Conservation (phyloP, 53 echinoderm and acorn worm genomes). For the Astropecten irregularis region DNA sequence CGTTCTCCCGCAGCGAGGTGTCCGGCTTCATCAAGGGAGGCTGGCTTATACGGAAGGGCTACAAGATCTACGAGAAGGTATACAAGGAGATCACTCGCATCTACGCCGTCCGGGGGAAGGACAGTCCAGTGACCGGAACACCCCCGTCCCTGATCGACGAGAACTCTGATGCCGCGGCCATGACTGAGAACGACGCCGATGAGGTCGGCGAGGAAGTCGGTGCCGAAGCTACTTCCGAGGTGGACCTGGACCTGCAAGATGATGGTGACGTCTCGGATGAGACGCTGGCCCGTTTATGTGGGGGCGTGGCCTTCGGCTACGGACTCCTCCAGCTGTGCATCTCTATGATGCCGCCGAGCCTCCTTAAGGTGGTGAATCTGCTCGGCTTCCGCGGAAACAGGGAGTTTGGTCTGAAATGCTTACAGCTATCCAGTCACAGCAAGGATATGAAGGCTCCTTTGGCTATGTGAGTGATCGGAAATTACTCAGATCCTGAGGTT, state of each 20-base stretch:
- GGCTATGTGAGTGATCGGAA: conserved; percentile 95
- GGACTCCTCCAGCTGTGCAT: conserved; percentile 90
- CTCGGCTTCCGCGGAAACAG: conserved; percentile 92
- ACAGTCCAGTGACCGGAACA: conserved; percentile 60
- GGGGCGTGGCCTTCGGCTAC: conserved; percentile 89
- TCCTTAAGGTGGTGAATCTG: conserved; percentile 91
- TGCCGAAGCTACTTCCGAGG: conserved; percentile 4
- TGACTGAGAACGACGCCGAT: not conserved
- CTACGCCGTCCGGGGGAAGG: conserved; percentile 72
- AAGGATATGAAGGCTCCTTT: conserved; percentile 95
- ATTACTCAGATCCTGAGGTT: too few relatives aligned
- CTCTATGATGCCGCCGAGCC: conserved; percentile 98
- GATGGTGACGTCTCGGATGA: conserved; percentile 68
- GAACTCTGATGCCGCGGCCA: conserved; percentile 25
- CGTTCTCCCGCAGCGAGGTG: conserved; percentile 85
- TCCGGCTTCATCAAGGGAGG: conserved; percentile 84
- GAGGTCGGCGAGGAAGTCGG: conserved; percentile 14
- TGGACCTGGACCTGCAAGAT: conserved; percentile 59
- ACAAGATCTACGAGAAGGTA: conserved; percentile 90
- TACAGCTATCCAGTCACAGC: conserved; percentile 84
- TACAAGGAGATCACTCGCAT: conserved; percentile 82
- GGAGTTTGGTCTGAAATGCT: conserved; percentile 82
- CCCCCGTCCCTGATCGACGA: conserved; percentile 64
- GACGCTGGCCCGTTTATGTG: conserved; percentile 59
- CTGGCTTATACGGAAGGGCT: conserved; percentile 89